These are phyloP conservation scores for Phylloscopus collybita DNA, from an alignment of 2,797 vertebrate species.

Conservation along the genomic window DNA sequence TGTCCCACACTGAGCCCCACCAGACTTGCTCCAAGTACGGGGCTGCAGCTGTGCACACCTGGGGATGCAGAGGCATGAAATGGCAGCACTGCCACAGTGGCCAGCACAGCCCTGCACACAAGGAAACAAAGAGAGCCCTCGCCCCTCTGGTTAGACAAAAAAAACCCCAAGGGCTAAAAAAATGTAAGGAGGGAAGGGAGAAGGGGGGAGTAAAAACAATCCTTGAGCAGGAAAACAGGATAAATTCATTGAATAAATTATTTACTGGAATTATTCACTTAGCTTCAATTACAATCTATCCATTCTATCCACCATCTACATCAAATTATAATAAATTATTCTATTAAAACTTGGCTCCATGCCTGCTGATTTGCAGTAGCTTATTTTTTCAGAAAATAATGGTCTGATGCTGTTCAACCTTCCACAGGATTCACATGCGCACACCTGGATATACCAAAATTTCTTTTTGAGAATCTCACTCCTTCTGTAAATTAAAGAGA, in stretches of 20 bases:
- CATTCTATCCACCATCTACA: constrained; percentile 57
- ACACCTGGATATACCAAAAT: neutral
- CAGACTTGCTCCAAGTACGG: neutral
- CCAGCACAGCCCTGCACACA: neutral
- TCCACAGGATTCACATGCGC: neutral
- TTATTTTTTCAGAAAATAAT: constrained; percentile 38
- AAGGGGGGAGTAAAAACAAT: neutral
- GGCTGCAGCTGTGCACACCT: neutral
- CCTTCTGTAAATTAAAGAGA: neutral
- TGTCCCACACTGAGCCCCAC: neutral
- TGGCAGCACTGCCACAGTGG: accelerated
- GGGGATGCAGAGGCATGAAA: neutral
- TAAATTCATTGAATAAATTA: constrained; percentile 66
- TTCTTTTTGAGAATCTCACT: neutral
- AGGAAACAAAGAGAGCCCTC: neutral
- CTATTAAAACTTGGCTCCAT: constrained; percentile 61
- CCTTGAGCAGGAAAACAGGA: constrained; percentile 23
- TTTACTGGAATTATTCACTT: constrained; percentile 70
- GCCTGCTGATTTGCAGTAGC: constrained; percentile 36
- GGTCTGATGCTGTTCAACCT: neutral
- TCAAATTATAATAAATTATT: constrained; percentile 60
- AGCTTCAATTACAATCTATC: constrained; percentile 59
- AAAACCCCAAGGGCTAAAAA: neutral
- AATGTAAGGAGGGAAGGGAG: neutral
- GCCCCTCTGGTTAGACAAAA: neutral